Conservation (phyloP, 2,797 vertebrate species). For the Miichthys miiuy region DNA sequence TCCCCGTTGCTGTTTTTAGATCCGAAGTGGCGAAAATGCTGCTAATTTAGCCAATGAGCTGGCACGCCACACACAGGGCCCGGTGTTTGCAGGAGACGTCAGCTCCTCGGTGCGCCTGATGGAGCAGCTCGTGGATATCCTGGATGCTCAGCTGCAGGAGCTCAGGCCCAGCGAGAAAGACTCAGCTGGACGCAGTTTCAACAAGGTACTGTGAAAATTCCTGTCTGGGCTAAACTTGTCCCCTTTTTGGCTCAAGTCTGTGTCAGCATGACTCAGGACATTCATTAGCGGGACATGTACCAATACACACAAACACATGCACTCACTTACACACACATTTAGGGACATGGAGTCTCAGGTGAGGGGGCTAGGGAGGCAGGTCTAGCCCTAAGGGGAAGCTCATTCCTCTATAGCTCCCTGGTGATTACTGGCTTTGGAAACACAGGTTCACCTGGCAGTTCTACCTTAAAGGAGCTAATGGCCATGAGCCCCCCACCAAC, state of each 20-base stretch:
- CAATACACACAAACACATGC: conserved; percentile 18
- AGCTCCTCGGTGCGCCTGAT: conserved; percentile 96
- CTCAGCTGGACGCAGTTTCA: conserved; percentile 97
- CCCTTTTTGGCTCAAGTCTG: conserved; percentile 32
- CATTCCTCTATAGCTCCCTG: conserved; percentile 67
- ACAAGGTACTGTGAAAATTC: conserved; percentile 90
- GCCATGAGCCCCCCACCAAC: conserved; percentile 62
- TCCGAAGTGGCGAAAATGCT: conserved; percentile 98
- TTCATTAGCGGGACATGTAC: conserved; percentile 68
- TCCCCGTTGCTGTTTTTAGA: conserved; percentile 81
- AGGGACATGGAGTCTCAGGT: conserved; percentile 39
- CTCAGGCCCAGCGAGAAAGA: conserved; percentile 96
- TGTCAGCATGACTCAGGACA: conserved; percentile 60
- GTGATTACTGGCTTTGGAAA: conserved; percentile 80
- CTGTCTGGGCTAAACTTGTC: conserved; percentile 38
- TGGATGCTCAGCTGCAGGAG: conserved; percentile 97
- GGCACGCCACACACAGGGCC: conserved; percentile 96
- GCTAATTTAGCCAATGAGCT: conserved; percentile 98
- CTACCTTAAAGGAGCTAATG: conserved; percentile 76
- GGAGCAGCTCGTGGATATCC: conserved; percentile 98
- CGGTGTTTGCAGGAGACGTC: conserved; percentile 95
- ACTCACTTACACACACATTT: conserved; percentile 23
- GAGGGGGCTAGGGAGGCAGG: conserved; percentile 56
- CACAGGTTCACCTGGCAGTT: conserved; percentile 75
- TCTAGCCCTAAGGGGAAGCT: conserved; percentile 65